These are phyloP conservation scores for Gymnoscelis rufifasciata DNA, from an alignment of 2,888 invertebrate genomes.

Conservation along the genomic window DNA sequence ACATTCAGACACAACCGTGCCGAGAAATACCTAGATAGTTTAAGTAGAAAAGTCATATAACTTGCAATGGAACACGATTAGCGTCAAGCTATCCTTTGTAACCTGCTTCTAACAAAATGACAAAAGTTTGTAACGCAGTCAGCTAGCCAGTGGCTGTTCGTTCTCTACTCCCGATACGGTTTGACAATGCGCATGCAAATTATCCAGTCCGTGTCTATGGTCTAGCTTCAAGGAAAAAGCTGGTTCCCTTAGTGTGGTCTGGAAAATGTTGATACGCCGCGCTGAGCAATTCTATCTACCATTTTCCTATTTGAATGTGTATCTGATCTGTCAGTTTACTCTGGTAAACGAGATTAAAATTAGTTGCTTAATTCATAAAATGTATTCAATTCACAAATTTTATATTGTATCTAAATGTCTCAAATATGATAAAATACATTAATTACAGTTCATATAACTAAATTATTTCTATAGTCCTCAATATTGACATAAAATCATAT, in stretches of 20 bases:
- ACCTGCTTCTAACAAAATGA: slow-evolving; percentile 17
- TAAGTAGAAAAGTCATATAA: slow-evolving; percentile 5
- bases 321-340: too few species aligned
- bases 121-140: slow-evolving; percentile 40
- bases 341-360: too few species aligned
- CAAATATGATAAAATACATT: too few species aligned
- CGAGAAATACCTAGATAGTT: background rate
- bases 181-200: slow-evolving; percentile 77
- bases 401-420: too few species aligned
- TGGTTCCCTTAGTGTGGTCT: background rate
- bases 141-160: slow-evolving; percentile 57
- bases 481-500: too few species aligned
- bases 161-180: slow-evolving; percentile 67
- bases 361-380: too few species aligned
- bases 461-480: too few species aligned
- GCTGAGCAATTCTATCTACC: too few species aligned
- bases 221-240: slow-evolving; percentile 2
- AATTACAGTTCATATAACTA: too few species aligned
- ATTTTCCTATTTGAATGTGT: too few species aligned
- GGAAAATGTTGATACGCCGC: too few species aligned
- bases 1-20: background rate
- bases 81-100: slow-evolving; percentile 16
- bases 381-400: too few species aligned
- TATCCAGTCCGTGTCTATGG: slow-evolving; percentile 60
- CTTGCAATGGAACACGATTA: slow-evolving; percentile 11